Conservation (phyloP, 2,797 vertebrate species). For the Psittacula echo region DNA sequence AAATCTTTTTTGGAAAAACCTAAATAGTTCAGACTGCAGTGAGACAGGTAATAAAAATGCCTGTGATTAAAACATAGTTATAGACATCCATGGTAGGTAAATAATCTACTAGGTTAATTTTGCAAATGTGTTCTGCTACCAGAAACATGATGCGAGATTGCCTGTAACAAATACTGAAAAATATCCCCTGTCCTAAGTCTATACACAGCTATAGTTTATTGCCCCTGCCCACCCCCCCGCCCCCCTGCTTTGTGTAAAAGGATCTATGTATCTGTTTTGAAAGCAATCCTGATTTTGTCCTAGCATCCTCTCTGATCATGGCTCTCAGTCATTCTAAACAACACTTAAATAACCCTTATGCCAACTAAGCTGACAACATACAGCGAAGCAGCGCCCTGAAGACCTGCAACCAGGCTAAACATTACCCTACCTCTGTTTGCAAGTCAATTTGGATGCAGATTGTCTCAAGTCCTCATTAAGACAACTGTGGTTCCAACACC, state of each 20-base stretch:
- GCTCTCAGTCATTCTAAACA: slow-evolving; percentile 5
- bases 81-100: slow-evolving; percentile 30
- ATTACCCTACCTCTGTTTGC: background rate
- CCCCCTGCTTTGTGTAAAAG: background rate
- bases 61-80: slow-evolving; percentile 63
- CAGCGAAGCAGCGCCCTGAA: background rate
- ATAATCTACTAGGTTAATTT: slow-evolving; percentile 38
- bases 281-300: slow-evolving; percentile 34
- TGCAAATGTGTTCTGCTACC: slow-evolving; percentile 28
- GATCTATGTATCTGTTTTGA: background rate
- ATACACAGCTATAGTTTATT: background rate
- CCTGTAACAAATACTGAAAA: slow-evolving; percentile 59
- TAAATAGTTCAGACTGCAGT: slow-evolving; percentile 41
- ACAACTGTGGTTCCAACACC: background rate
- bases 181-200: slow-evolving; percentile 24
- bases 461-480: background rate
- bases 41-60: slow-evolving; percentile 54
- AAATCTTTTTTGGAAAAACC: slow-evolving; percentile 57
- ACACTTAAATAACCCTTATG: background rate
- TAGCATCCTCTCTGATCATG: slow-evolving; percentile 5
- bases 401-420: background rate
- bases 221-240: too few species aligned
- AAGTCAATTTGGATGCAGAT: background rate
- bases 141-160: slow-evolving; percentile 35
- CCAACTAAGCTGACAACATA: background rate